phyloP scores from a whole-genome alignment of 2,797 vertebrate genomes.

The Menidia menidia region DNA sequence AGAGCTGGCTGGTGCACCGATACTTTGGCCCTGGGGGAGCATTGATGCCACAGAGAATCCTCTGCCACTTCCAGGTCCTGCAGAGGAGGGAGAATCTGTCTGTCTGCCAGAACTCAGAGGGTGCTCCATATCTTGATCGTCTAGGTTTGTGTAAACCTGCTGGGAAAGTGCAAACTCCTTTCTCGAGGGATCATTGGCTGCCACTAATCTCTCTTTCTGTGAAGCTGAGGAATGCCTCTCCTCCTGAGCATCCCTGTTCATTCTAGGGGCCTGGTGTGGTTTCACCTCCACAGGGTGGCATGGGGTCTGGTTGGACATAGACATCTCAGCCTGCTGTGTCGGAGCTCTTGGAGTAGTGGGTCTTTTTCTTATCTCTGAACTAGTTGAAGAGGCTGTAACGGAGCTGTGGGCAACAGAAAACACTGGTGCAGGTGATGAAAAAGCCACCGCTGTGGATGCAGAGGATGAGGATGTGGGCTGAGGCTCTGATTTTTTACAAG shows the following conservation, averaged over 20 bases:
- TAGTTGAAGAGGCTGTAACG: conserved; percentile 32
- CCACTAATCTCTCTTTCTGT: conserved; percentile 47
- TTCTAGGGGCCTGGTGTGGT: conserved; percentile 40
- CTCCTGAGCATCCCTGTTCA: conserved; percentile 57
- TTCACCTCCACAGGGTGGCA: conserved; percentile 67
- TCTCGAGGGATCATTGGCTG: conserved; percentile 73
- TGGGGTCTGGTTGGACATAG: conserved; percentile 38
- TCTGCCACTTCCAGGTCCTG: conserved; percentile 87
- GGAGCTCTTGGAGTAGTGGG: conserved; percentile 45
- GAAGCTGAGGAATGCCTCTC: conserved; percentile 57
- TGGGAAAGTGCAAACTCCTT: conserved; percentile 82
- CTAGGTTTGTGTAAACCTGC: conserved; percentile 86
- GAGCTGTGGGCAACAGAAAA: conserved; percentile 48
- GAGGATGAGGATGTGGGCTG: conserved; percentile 32
- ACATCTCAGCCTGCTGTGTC: conserved; percentile 54
- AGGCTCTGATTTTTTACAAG: conserved; percentile 54
- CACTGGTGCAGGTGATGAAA: conserved; percentile 38
- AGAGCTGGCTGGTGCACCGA: conserved; percentile 80
- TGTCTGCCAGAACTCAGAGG: conserved; percentile 85
- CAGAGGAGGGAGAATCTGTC: conserved; percentile 90
- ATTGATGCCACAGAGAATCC: conserved; percentile 98
- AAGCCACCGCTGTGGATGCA: conserved; percentile 36
- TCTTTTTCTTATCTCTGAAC: conserved; percentile 72
- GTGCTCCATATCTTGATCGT: conserved; percentile 84
- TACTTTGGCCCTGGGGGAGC: conserved; percentile 89